Percentiles rank a stretch among this genome's conserved stretches.
phyloP scores from a whole-genome alignment of 2,113 vertebrate species.

The Periophthalmodon schlosseri region DNA sequence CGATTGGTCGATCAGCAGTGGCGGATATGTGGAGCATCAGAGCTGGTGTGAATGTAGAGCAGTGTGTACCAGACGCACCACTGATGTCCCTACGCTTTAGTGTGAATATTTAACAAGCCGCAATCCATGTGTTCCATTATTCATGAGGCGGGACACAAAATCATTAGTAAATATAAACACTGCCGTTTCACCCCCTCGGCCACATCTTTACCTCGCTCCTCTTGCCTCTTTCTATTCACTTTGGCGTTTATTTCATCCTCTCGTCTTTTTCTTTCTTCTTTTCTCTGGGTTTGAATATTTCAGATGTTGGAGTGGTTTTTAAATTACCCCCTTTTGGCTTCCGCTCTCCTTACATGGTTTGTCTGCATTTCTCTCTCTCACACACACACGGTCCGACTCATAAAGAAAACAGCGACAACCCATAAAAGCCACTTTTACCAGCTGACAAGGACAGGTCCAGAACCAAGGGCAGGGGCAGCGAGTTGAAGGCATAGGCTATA shows the following conservation, averaged over 20 bases:
- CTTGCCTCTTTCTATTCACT: constrained; percentile 24
- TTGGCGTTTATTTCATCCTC: constrained; percentile 18
- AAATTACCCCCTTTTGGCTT: constrained; percentile 77
- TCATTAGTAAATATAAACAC: constrained; percentile 74
- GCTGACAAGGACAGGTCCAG: constrained; percentile 66
- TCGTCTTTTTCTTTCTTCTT: constrained; percentile 41
- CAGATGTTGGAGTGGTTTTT: constrained; percentile 76
- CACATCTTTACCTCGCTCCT: constrained; percentile 19
- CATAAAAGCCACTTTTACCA: constrained; percentile 77
- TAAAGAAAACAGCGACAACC: constrained; percentile 76
- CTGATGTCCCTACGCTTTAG: constrained; percentile 67
- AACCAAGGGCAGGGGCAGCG: constrained; percentile 42
- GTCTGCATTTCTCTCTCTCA: constrained; percentile 68
- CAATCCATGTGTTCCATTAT: constrained; percentile 68
- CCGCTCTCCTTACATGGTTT: constrained; percentile 72
- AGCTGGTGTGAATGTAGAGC: constrained; percentile 49
- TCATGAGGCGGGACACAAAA: constrained; percentile 69
- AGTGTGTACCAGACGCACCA: constrained; percentile 55
- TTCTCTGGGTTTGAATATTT: constrained; percentile 73
- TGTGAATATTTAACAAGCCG: constrained; percentile 75
- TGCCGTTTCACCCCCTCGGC: constrained; percentile 30
- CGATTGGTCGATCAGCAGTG: constrained; percentile 44
- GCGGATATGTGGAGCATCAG: constrained; percentile 57
- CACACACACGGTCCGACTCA: constrained; percentile 61
- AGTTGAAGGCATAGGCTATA: constrained; percentile 23